Conservation (phyloP, 2,888 invertebrate species). For the Amiota mariae region DNA sequence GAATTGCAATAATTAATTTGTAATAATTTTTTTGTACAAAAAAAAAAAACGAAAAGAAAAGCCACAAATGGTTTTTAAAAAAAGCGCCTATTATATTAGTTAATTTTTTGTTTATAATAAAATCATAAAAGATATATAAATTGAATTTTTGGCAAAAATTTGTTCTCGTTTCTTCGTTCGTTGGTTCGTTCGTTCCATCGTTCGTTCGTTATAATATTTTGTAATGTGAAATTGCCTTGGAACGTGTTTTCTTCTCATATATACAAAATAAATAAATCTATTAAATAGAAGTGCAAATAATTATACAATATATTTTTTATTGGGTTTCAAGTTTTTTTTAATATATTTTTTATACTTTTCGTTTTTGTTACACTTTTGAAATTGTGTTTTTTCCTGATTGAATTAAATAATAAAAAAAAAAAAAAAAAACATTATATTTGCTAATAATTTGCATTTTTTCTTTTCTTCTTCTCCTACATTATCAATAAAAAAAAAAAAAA, state of each 20-base stretch:
- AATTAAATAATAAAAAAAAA: background rate
- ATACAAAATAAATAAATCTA: slow-evolving; percentile 9
- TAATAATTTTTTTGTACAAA: no score
- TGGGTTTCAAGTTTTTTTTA: slow-evolving; percentile 9
- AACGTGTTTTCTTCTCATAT: slow-evolving; percentile 55
- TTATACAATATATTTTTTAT: slow-evolving; percentile 3
- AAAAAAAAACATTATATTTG: background rate
- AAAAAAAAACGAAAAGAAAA: no score
- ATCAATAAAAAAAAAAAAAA: no score
- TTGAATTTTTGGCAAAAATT: slow-evolving; percentile 19
- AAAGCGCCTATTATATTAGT: no score
- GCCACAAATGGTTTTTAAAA: no score
- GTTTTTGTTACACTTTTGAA: slow-evolving; percentile 21
- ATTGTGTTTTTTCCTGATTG: slow-evolving; percentile 3
- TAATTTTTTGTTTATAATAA: no score
- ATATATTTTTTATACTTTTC: slow-evolving; percentile 25
- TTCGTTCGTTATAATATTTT: slow-evolving; percentile 42
- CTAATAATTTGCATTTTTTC: slow-evolving; percentile 33
- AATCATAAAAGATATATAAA: background rate
- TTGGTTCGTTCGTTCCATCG: slow-evolving; percentile 15
- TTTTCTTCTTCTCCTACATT: slow-evolving; percentile 33
- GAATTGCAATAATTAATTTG: no score
- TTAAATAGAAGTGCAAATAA: slow-evolving; percentile 27
- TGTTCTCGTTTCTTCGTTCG: slow-evolving; percentile 13
- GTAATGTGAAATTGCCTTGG: slow-evolving; percentile 67